These are phyloP conservation scores for Coluber constrictor DNA, from an alignment of 2,797 vertebrate species.

Conservation along the genomic window DNA sequence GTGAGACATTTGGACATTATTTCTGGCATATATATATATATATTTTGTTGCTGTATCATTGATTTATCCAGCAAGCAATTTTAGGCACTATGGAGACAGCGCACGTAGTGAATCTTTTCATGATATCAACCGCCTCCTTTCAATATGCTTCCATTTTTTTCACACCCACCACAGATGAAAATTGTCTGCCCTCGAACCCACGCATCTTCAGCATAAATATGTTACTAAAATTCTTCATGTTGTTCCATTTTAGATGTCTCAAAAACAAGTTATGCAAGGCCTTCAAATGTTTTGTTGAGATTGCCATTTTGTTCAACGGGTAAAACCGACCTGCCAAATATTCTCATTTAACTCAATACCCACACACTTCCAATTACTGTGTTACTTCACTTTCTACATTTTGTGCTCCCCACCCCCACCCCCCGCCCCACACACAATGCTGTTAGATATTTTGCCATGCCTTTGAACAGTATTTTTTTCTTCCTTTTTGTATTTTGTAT, in stretches of 20 bases:
- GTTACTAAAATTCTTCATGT: background rate
- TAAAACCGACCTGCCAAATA: background rate
- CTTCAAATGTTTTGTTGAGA: background rate
- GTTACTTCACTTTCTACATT: background rate
- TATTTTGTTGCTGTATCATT: background rate
- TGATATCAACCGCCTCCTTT: background rate
- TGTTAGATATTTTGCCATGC: background rate
- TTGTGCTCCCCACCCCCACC: background rate
- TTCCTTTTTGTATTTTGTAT: background rate
- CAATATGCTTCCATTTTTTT: constrained; percentile 4
- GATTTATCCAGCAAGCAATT: background rate
- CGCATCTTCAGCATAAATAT: background rate
- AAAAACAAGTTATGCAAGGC: background rate
- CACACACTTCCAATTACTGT: background rate
- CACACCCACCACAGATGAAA: background rate
- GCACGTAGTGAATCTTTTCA: background rate
- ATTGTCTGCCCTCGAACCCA: background rate
- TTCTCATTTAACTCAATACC: background rate
- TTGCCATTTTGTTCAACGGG: background rate
- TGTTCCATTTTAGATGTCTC: background rate
- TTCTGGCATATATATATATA: background rate
- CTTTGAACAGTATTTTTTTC: background rate
- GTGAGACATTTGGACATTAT: background rate
- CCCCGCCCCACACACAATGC: too few species aligned
- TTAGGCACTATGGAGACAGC: constrained; percentile 1